Evolutionary conservation across 2,113 vertebrate genomes (phyloP).

Genomic region (Microcebus jonahi): DNA sequence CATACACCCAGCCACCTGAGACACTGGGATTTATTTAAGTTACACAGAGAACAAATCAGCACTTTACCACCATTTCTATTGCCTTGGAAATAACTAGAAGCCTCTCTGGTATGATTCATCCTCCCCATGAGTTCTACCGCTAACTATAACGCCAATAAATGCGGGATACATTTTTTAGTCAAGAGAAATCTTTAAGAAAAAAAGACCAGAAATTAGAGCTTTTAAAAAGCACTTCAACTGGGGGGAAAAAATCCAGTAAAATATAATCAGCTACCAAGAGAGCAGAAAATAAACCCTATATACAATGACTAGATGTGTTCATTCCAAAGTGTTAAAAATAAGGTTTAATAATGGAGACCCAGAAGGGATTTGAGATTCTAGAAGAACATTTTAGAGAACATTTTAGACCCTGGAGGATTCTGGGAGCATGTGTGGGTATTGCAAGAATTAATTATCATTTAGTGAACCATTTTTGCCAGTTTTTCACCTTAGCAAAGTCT

Average conservation of each 20-base stretch:
- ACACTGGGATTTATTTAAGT: neutral
- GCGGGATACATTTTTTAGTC: neutral
- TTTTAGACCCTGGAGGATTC: neutral
- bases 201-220: neutral
- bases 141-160: neutral
- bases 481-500: conserved; percentile 51
- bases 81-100: conserved; percentile 24
- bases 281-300: neutral
- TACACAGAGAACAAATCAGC: conserved; percentile 32
- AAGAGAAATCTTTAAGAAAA: neutral
- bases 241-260: conserved; percentile 17
- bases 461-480: neutral
- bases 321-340: conserved; percentile 31
- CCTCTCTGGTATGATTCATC: neutral
- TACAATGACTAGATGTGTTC: neutral
- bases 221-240: neutral
- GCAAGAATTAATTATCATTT: conserved; percentile 52
- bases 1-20: neutral
- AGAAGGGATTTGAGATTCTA: neutral
- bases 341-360: neutral
- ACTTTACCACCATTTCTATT: neutral
- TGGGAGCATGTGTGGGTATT: neutral
- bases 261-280: conserved; percentile 23
- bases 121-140: neutral
- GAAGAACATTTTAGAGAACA: neutral